These are phyloP conservation scores for Drosophila arawakana DNA, from an alignment of 1,140 invertebrate genomes.

Conservation along the genomic window DNA sequence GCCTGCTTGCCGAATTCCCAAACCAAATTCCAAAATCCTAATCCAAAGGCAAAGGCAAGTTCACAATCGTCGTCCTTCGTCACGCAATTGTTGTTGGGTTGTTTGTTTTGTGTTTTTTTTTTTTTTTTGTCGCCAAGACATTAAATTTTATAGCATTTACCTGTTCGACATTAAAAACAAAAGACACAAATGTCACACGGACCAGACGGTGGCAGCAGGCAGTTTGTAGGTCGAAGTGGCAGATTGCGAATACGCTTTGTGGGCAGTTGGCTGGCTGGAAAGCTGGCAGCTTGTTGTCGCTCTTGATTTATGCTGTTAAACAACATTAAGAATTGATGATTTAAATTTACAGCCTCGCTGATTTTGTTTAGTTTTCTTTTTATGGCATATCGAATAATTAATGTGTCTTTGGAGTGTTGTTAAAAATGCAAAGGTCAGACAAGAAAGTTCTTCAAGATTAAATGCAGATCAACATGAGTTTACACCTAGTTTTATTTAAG, in stretches of 20 bases:
- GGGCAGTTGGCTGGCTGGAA: conserved; percentile 32
- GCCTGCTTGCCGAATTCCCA: conserved; percentile 18
- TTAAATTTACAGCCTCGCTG: conserved; percentile 44
- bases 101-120: conserved; percentile 21
- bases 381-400: conserved; percentile 25
- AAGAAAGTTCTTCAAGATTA: background rate
- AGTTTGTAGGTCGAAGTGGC: conserved; percentile 50
- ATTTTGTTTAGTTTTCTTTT: conserved; percentile 35
- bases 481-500: no score
- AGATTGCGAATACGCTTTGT: conserved; percentile 56
- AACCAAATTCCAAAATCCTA: conserved; percentile 4
- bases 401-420: conserved; percentile 56
- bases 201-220: conserved; percentile 32
- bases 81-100: conserved; percentile 63
- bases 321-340: conserved; percentile 71
- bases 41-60: conserved; percentile 37
- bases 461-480: background rate
- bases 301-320: conserved; percentile 66
- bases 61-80: conserved; percentile 48
- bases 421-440: background rate
- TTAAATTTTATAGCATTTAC: conserved; percentile 78
- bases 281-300: conserved; percentile 8
- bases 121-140: conserved; percentile 34
- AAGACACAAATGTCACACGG: conserved; percentile 55
- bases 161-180: conserved; percentile 75